Base-by-base conservation (phyloP, 2,888 invertebrate species). In the Amblyjoppa fuscipennis region DNA sequence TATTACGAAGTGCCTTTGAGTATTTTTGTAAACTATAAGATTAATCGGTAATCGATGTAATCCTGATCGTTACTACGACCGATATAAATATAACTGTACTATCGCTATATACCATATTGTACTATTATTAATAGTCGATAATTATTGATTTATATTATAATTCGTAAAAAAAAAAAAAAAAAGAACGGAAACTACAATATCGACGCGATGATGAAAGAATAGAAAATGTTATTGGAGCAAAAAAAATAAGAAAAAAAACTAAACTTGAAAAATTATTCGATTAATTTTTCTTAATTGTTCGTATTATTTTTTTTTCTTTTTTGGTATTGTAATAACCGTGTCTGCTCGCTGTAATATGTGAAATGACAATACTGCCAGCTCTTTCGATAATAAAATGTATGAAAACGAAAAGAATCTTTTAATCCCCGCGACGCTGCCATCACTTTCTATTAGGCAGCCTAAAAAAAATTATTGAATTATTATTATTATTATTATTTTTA, bases 1-100 rank as follows among this genome's bases (percentile, higher is more conserved):
- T 90, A 87, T 90, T 89, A 90, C 88, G 87, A 91, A 91, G 91
- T 91, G 91, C 91, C 91, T 91, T 91, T 89, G 88, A 89, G 90
- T 91, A 91, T 91, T 91, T 91, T 91, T 91, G 87, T 91, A 91
- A 90, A 89, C 77, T 83, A 70, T 89, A 90, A 89, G 87, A 88
- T 89, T 89, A 78, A 81, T 75, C 78, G 81, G 82, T 79, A 79
- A 78, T 90, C 87, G 88, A 87, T 90, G 89, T 90, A 89, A 89
- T 85, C 84, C 86, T 81, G 51, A 71, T 82, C 70, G 82, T 81
- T 81, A 75, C 66, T 69, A 81, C 78, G 77, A 84, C 82, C 76
- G 83, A 80, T 77, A 87, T 86, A 84, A 83, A 77, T 77, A 77
- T 31, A 78, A 61, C 31, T 34, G 9, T 61, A 61, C 16, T 61